Conservation (phyloP, 1,140 invertebrate genomes). For the Papilio polytes region DNA sequence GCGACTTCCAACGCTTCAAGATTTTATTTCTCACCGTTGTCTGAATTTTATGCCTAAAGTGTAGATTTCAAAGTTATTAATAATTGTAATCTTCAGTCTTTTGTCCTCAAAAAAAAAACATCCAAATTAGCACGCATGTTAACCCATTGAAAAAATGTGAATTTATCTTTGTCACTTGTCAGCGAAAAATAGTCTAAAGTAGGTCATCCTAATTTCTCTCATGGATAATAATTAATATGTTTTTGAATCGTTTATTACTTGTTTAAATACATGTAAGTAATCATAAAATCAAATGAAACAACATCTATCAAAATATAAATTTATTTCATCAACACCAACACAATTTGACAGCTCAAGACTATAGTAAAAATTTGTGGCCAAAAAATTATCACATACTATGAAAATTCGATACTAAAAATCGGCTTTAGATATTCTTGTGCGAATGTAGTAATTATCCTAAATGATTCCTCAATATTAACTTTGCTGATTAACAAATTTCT, state of each 20-base stretch:
- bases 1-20: neutral
- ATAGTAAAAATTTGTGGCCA: neutral
- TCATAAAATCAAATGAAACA: no score
- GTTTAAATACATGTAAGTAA: no score
- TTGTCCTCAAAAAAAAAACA: neutral
- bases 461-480: neutral
- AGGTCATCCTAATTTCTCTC: neutral
- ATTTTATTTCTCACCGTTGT: neutral
- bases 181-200: no score
- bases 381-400: neutral
- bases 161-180: neutral
- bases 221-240: no score
- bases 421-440: neutral
- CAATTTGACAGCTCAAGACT: neutral
- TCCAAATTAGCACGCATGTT: neutral
- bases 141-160: neutral
- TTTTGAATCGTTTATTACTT: no score
- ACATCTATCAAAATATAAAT: neutral
- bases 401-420: neutral
- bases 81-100: neutral
- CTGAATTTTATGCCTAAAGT: neutral
- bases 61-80: neutral
- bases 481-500: no score
- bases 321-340: neutral
- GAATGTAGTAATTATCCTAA: neutral